Evolutionary conservation across 1,140 invertebrate genomes (phyloP).

Genomic region (Drosophila watanabei): DNA sequence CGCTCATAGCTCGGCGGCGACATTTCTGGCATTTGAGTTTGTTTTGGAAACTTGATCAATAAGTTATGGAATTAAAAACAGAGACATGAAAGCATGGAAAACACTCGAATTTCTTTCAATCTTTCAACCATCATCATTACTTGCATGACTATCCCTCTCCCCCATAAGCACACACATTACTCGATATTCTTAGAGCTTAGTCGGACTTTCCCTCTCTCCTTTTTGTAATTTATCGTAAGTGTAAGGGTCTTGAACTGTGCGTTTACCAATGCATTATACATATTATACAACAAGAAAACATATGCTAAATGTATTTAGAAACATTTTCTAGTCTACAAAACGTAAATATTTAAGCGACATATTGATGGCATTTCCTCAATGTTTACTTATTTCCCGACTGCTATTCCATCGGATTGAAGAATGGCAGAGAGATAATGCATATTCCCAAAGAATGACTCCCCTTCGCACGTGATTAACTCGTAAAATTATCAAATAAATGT

Average conservation of each 20-base stretch:
- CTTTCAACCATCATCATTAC: slow-evolving; percentile 8
- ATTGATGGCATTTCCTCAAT: slow-evolving; percentile 51
- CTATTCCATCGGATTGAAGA: neutral
- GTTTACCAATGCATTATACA: slow-evolving; percentile 57
- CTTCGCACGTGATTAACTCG: slow-evolving; percentile 28
- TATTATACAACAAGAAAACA: slow-evolving; percentile 47
- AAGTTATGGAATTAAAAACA: slow-evolving; percentile 47
- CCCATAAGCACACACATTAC: slow-evolving; percentile 24
- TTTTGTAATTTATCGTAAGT: slow-evolving; percentile 43
- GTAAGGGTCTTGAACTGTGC: slow-evolving; percentile 52
- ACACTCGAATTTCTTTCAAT: slow-evolving; percentile 45
- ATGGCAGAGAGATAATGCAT: neutral
- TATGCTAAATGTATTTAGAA: slow-evolving; percentile 61
- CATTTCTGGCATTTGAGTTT: slow-evolving; percentile 41
- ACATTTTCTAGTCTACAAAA: slow-evolving; percentile 60
- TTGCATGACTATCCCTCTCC: slow-evolving; percentile 21
- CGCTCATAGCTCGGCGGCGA: slow-evolving; percentile 33
- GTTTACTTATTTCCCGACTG: neutral
- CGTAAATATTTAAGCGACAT: slow-evolving; percentile 49
- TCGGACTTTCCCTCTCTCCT: slow-evolving; percentile 41
- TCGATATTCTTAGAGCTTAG: slow-evolving; percentile 43
- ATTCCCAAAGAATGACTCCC: slow-evolving; percentile 20
- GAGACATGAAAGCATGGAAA: slow-evolving; percentile 45
- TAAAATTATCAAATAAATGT: slow-evolving; percentile 60
- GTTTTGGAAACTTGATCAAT: slow-evolving; percentile 23